Conservation (phyloP, 2,113 vertebrate genomes). For the Spea bombifrons region DNA sequence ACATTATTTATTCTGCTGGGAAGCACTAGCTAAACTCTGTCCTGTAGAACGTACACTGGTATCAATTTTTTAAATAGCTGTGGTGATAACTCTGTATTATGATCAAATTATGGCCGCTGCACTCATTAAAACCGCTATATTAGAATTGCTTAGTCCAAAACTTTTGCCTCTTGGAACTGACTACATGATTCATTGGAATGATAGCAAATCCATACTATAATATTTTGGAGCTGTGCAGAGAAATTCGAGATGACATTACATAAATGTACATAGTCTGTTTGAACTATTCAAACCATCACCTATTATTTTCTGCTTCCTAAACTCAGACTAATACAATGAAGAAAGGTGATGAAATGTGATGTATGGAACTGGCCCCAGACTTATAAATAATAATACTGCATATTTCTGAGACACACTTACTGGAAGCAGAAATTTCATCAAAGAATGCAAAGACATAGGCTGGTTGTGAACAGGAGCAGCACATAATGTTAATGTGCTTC, state of each 20-base stretch:
- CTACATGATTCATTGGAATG: too few relatives aligned
- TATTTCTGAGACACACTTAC: slow-evolving; percentile 5
- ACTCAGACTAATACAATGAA: slow-evolving; percentile 13
- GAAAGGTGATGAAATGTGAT: slow-evolving; percentile 22
- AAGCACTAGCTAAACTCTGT: too few relatives aligned
- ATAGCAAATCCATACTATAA: too few relatives aligned
- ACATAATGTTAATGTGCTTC: slow-evolving; percentile 4
- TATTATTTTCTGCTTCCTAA: slow-evolving; percentile 5
- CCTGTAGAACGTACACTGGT: too few relatives aligned
- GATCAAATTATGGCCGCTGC: too few relatives aligned
- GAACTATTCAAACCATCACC: background rate
- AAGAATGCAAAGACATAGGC: slow-evolving; percentile 17
- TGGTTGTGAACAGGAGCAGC: background rate
- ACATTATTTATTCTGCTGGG: too few relatives aligned
- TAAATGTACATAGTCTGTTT: background rate
- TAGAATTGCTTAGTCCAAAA: too few relatives aligned
- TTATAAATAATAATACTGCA: slow-evolving; percentile 29
- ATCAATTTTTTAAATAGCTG: too few relatives aligned
- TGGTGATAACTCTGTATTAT: too few relatives aligned
- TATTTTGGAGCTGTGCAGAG: too few relatives aligned
- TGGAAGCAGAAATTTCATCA: slow-evolving; percentile 21
- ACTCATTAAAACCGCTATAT: too few relatives aligned
- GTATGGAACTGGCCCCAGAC: slow-evolving; percentile 6
- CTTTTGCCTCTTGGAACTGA: too few relatives aligned
- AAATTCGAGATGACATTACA: background rate